Evolutionary conservation across 2,888 invertebrate genomes (phyloP).

Genomic region (Eristalis arbustorum): DNA sequence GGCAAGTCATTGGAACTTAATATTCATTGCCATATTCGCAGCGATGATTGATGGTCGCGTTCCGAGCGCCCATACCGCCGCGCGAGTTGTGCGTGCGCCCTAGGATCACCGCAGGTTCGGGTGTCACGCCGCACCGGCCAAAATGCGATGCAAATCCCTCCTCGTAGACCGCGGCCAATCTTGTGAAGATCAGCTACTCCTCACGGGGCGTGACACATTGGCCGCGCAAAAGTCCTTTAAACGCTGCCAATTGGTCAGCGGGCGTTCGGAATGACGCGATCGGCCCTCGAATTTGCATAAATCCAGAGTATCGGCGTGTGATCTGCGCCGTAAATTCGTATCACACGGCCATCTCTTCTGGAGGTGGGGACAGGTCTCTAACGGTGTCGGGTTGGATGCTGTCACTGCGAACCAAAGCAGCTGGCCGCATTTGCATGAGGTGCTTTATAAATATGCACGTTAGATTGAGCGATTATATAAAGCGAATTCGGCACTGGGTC

Average conservation of each 20-base stretch:
- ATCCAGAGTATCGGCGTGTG: neutral
- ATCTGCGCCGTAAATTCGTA: neutral
- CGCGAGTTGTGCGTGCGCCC: neutral
- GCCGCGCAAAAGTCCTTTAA: neutral
- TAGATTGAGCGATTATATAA: constrained; percentile 28
- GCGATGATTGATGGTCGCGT: neutral
- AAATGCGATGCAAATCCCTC: neutral
- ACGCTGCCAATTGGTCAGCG: neutral
- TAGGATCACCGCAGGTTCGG: neutral
- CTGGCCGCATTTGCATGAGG: constrained; percentile 13
- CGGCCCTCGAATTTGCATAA: neutral
- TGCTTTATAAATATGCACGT: constrained; percentile 10
- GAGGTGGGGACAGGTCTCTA: neutral
- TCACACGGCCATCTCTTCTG: neutral
- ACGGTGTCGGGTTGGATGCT: neutral
- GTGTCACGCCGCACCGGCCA: neutral
- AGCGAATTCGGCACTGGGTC: constrained; percentile 1
- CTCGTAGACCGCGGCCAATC: neutral
- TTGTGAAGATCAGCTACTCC: neutral
- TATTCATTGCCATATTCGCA: neutral
- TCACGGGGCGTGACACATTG: neutral
- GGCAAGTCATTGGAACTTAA: neutral
- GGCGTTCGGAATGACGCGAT: neutral
- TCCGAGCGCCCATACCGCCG: neutral
- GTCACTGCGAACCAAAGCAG: neutral